Percentiles rank a stretch among this genome's conserved stretches.
Conservation (phyloP, 2,797 vertebrate species). For the Nasua narica region DNA sequence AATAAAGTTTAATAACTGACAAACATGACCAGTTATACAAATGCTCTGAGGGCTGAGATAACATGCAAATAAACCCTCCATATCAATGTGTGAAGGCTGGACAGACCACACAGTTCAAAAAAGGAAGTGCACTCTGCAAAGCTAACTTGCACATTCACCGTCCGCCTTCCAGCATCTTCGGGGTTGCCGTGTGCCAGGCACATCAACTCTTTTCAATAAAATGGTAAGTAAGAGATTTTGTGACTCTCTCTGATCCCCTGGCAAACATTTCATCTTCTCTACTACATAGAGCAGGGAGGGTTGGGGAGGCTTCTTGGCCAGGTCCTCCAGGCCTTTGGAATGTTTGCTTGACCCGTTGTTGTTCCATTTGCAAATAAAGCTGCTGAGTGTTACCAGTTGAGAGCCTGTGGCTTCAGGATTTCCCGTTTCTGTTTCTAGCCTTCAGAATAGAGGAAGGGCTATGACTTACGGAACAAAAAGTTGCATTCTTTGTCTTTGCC, state of each 20-base stretch:
- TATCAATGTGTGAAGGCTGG: constrained; percentile 64
- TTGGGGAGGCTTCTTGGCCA: not conserved
- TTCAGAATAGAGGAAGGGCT: constrained; percentile 38
- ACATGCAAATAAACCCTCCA: constrained; percentile 67
- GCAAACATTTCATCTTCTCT: not conserved
- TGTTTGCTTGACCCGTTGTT: not conserved
- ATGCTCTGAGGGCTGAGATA: constrained; percentile 56
- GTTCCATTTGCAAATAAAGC: not conserved
- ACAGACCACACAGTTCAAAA: constrained; percentile 59
- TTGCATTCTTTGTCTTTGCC: not conserved
- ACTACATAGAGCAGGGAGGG: not conserved
- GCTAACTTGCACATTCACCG: constrained; percentile 67
- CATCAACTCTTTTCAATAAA: not conserved
- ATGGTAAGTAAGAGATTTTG: constrained; percentile 68
- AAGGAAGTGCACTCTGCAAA: constrained; percentile 63
- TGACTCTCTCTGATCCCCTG: not conserved
- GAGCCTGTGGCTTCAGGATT: constrained; percentile 22
- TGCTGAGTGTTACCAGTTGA: not conserved
- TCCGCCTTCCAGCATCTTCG: constrained; percentile 26
- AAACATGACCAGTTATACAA: constrained; percentile 48
- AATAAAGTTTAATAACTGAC: not conserved
- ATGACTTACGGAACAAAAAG: not conserved
- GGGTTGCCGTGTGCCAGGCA: not conserved
- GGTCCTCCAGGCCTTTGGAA: not conserved
- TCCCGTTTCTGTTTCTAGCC: constrained; percentile 61